A percentile compares a stretch with the other conserved stretches of the same genome.
phyloP scores from a whole-genome alignment of 2,888 invertebrate species.

The Sphecodes monilicornis region DNA sequence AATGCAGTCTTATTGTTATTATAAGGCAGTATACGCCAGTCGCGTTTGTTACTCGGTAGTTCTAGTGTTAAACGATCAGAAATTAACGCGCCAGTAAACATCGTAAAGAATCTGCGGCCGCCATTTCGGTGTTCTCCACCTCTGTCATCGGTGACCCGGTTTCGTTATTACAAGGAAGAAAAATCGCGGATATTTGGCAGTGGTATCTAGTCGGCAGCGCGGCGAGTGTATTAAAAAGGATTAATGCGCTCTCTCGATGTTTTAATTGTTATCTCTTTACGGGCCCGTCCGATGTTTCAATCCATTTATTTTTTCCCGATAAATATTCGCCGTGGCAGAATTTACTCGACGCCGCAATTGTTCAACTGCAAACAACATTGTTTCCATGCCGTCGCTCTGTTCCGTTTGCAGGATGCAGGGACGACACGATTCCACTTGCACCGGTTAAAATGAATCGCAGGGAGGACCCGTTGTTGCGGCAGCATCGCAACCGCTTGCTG shows the following conservation, averaged over 20 bases:
- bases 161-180: neutral
- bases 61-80: neutral
- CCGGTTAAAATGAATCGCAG: slow-evolving; percentile 83
- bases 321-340: neutral
- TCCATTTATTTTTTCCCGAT: neutral
- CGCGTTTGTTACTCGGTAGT: too few relatives aligned
- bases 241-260: slow-evolving; percentile 9
- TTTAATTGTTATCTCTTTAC: neutral
- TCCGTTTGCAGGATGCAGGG: slow-evolving; percentile 65
- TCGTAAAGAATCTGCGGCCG: neutral
- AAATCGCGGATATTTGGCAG: slow-evolving; percentile 31
- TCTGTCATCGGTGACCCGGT: neutral
- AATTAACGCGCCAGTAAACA: neutral
- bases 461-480: slow-evolving; percentile 85
- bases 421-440: slow-evolving; percentile 63
- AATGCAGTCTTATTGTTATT: too few relatives aligned
- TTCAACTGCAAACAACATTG: neutral
- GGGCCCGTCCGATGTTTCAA: neutral
- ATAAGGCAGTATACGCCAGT: too few relatives aligned
- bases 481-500: slow-evolving; percentile 85
- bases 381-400: neutral
- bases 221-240: neutral
- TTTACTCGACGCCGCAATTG: neutral
- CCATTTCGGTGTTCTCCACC: neutral
- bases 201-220: too few relatives aligned